Conservation (phyloP, 1,140 invertebrate genomes). For the Tigriopus japonicus region DNA sequence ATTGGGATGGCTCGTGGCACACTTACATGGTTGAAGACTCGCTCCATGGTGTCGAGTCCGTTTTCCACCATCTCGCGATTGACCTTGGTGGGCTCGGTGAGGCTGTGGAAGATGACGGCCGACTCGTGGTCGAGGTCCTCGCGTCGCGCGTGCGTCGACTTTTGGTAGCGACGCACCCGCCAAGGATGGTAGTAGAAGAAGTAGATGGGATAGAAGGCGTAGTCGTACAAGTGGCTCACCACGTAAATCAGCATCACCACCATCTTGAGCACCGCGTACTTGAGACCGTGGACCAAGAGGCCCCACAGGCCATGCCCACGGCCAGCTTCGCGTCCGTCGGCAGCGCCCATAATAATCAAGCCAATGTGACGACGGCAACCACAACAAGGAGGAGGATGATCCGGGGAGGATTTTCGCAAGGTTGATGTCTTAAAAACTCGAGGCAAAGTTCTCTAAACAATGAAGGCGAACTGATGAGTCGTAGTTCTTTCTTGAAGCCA, state of each 20-base stretch:
- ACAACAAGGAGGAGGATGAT: too few species aligned
- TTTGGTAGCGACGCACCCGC: not conserved
- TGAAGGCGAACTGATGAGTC: too few species aligned
- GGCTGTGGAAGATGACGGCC: not conserved
- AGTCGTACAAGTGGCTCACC: conserved; percentile 11
- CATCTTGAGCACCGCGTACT: not conserved
- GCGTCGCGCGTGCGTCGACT: not conserved
- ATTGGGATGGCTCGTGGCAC: too few species aligned
- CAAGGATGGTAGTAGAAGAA: conserved; percentile 9
- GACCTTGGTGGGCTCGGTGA: not conserved
- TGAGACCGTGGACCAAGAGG: not conserved
- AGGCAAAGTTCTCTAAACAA: too few species aligned
- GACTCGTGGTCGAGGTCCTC: not conserved
- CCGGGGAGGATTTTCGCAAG: too few species aligned
- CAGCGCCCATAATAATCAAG: too few species aligned
- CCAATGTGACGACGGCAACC: too few species aligned
- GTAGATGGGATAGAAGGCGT: not conserved
- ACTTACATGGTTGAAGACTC: not conserved
- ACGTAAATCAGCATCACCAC: conserved; percentile 2
- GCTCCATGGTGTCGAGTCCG: not conserved
- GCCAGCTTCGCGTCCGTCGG: not conserved
- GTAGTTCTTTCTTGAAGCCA: too few species aligned
- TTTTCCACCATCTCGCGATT: not conserved
- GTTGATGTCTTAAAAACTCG: too few species aligned
- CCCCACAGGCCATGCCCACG: too few species aligned